phyloP scores from a whole-genome alignment of 1,140 invertebrate species.

The Eriosoma lanigerum region DNA sequence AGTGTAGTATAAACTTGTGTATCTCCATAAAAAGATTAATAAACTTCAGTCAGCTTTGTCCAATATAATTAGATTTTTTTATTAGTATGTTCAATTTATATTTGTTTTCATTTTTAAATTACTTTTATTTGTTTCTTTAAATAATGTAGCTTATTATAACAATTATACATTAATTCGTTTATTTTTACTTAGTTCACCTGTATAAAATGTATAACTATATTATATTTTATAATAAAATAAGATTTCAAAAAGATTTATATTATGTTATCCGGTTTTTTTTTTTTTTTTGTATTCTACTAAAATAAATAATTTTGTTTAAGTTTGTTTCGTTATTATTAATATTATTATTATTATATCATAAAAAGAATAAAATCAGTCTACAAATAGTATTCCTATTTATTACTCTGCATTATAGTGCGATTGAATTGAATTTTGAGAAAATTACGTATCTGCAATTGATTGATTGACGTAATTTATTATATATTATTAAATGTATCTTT shows the following conservation, averaged over 20 bases:
- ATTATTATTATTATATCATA: too few relatives aligned
- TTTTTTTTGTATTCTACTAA: not conserved
- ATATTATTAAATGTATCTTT: too few relatives aligned
- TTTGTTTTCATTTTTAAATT: conserved; percentile 16
- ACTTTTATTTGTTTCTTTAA: conserved; percentile 34
- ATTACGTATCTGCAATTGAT: too few relatives aligned
- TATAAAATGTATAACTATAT: not conserved
- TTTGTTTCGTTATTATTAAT: too few relatives aligned
- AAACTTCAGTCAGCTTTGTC: conserved; percentile 10
- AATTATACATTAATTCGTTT: conserved; percentile 30
- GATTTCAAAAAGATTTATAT: not conserved
- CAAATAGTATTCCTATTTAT: too few relatives aligned
- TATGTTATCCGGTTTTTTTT: not conserved
- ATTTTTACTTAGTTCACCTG: not conserved
- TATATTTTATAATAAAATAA: not conserved
- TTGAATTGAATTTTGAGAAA: too few relatives aligned
- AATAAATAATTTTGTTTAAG: too few relatives aligned
- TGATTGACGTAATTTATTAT: too few relatives aligned
- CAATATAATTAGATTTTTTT: conserved; percentile 43
- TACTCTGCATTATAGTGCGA: too few relatives aligned
- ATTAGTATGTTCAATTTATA: conserved; percentile 25
- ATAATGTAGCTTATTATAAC: conserved; percentile 17
- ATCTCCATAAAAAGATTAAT: conserved; percentile 27
- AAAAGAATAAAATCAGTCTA: too few relatives aligned
- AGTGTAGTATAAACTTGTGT: conserved; percentile 8